Percentiles rank a stretch among this genome's conserved stretches.
Conservation (phyloP, 2,113 vertebrate species). For the Vulpes lagopus region DNA sequence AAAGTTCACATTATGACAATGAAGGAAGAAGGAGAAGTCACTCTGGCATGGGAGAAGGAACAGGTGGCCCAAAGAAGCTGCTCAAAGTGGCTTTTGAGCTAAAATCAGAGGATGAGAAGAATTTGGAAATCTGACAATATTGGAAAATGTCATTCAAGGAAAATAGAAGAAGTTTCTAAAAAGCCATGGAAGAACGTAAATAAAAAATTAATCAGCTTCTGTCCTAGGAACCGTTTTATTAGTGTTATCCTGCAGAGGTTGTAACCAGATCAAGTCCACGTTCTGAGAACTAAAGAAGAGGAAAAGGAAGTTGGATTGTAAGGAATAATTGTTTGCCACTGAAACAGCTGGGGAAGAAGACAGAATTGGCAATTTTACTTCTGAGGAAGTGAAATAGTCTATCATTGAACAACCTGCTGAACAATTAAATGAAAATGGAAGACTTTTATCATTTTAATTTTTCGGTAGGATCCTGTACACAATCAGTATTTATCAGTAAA, state of each 20-base stretch:
- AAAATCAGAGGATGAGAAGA: not conserved
- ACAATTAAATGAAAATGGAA: not conserved
- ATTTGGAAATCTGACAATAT: not conserved
- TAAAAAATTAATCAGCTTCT: conserved; percentile 28
- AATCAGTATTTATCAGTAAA: not conserved
- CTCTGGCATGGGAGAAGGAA: not conserved
- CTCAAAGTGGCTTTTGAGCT: not conserved
- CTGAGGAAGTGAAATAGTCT: conserved; percentile 25
- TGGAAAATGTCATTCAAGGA: not conserved
- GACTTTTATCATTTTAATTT: not conserved
- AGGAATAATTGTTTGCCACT: not conserved
- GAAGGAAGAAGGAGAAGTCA: not conserved
- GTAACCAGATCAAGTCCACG: not conserved
- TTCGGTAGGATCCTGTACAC: not conserved
- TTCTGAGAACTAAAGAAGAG: not conserved
- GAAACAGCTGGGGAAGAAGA: not conserved
- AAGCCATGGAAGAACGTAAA: not conserved
- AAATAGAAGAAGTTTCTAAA: not conserved
- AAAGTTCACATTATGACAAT: not conserved
- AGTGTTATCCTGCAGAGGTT: not conserved
- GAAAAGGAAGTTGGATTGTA: not conserved
- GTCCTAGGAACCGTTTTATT: not conserved
- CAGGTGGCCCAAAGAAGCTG: not conserved
- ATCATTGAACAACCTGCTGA: not conserved
- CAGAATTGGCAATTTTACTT: not conserved